Percentiles rank a stretch among this genome's conserved stretches.
Evolutionary conservation across 2,113 vertebrate genomes (phyloP).

Genomic region (Oryzias javanicus): DNA sequence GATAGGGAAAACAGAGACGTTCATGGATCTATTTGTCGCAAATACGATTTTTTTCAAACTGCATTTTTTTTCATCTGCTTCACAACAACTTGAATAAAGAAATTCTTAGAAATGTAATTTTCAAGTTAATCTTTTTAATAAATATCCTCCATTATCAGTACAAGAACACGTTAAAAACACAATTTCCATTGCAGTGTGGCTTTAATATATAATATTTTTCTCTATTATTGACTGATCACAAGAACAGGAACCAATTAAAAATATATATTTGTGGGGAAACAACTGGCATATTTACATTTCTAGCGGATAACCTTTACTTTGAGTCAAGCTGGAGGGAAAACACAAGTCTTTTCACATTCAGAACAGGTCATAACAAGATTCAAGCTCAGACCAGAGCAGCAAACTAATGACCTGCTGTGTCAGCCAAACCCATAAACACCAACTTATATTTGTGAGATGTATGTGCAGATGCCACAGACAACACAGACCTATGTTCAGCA

Average conservation of each 20-base stretch:
- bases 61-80: too few species aligned
- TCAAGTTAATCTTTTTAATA: too few species aligned
- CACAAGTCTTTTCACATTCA: slow-evolving; percentile 32
- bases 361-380: slow-evolving; percentile 44
- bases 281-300: slow-evolving; percentile 69
- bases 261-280: slow-evolving; percentile 45
- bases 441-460: slow-evolving; percentile 28
- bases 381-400: slow-evolving; percentile 15
- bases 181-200: too few species aligned
- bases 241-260: slow-evolving; percentile 69
- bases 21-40: too few species aligned
- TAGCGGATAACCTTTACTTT: slow-evolving; percentile 37
- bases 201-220: too few species aligned
- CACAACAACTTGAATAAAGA: too few species aligned
- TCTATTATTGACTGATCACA: slow-evolving; percentile 42
- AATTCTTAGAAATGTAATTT: too few species aligned
- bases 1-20: too few species aligned
- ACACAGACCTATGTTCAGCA: too few species aligned
- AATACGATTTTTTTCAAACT: too few species aligned
- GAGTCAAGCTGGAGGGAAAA: slow-evolving; percentile 32
- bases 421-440: slow-evolving; percentile 20
- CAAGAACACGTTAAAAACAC: too few species aligned
- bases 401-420: slow-evolving; percentile 29
- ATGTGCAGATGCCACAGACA: background rate
- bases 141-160: too few species aligned